Base-by-base conservation (phyloP, 2,888 invertebrate species). In the Heliconius erato region DNA sequence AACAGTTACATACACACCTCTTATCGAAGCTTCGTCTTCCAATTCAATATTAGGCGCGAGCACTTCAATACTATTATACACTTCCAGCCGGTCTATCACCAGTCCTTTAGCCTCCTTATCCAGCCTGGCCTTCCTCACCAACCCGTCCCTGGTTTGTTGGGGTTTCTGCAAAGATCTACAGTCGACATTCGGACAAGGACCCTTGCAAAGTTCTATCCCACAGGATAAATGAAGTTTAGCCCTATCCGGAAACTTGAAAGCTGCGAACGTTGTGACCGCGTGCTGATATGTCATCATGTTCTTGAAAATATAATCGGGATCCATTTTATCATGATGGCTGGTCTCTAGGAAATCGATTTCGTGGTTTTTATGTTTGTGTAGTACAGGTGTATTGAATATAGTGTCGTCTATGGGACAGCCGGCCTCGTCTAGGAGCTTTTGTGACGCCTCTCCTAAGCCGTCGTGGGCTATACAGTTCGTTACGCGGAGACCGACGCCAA, bases 181-280 rank as follows among this genome's bases (percentile, higher is more conserved):
- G 85, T 96, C 96, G 72, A 98, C 97, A 88, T 96, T 92, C 0
- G 97, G 97, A 89, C 98, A 98, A 85, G 94, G 95, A 78, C 97
- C 97, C 91, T 97, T 97, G 89, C 98, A 98, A n/a, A 98, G 92
- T 87, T 98, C 97, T 71, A 98, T 96, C 28, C 97, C 97, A 91
- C 98, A 98, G n/a, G 97, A 97, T 74, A 98, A 94, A 91, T 98
- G 98, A 68, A 98, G 92, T 84, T 97, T 97, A 84, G 98, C 97
- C 85, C 98, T 96, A 89, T 98, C 98, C 6, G 98, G 98, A 92
- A 98, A 98, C 89, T 98, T 98, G 89, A 98, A 98, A 7, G 98
- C 98, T 1, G 97, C 97, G 93, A 98, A 98, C 28, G 97, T 97
- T 0, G 98, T 96, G 2, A 95, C 89, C 3, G 96, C 96, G 84